These are phyloP conservation scores for Pseudomyrmex cubaensis DNA, from an alignment of 1,140 invertebrate species.

Conservation along the genomic window DNA sequence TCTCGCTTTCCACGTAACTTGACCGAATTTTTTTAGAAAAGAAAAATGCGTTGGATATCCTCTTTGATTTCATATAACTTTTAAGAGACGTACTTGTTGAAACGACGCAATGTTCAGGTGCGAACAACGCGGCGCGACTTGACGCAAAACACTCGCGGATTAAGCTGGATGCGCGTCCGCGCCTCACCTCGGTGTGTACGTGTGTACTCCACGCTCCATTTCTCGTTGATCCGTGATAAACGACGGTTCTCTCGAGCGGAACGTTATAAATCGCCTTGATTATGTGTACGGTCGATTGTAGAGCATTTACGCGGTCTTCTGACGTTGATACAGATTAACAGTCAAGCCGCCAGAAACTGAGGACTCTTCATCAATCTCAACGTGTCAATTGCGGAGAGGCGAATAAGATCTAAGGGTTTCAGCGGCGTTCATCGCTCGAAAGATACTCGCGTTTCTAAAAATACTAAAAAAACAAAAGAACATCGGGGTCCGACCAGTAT, in stretches of 20 bases:
- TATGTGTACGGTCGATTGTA: slow-evolving; percentile 50
- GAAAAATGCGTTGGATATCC: background rate
- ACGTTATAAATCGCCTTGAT: slow-evolving; percentile 60
- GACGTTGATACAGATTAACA: slow-evolving; percentile 57
- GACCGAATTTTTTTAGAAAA: background rate
- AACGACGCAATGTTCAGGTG: slow-evolving; percentile 1
- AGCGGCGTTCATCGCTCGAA: background rate
- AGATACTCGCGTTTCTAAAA: background rate
- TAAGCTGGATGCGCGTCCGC: slow-evolving; percentile 43
- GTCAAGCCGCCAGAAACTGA: slow-evolving; percentile 40
- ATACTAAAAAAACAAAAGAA: background rate
- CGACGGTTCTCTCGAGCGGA: slow-evolving; percentile 42
- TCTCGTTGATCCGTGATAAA: slow-evolving; percentile 57
- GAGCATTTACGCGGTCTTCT: slow-evolving; percentile 45
- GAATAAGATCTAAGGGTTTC: slow-evolving; percentile 1
- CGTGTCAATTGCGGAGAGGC: background rate
- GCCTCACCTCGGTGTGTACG: slow-evolving; percentile 18
- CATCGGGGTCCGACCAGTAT: no score
- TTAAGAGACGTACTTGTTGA: background rate
- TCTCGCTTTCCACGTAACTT: no score
- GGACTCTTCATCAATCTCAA: slow-evolving; percentile 32
- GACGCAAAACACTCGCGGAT: slow-evolving; percentile 47
- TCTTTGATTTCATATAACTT: background rate
- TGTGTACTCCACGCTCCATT: slow-evolving; percentile 39
- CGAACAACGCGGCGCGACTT: slow-evolving; percentile 30